Percentiles rank a stretch among this genome's conserved stretches.
Evolutionary conservation across 37 sponge, comb jelly and placozoan genomes (phyloP).

Genomic region (Diacarnus erythraeanus): DNA sequence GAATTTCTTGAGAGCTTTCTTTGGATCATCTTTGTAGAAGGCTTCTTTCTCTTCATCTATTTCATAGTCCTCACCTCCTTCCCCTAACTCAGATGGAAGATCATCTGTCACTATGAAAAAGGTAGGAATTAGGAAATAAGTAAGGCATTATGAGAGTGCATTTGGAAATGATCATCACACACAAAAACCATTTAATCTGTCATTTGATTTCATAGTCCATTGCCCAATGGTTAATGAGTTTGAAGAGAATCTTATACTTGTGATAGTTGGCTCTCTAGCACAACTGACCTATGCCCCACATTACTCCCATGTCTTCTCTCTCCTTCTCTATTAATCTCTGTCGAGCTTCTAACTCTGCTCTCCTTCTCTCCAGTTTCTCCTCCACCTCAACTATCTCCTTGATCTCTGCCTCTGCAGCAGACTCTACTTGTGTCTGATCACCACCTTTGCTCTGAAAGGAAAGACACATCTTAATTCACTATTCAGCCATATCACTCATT

Average conservation of each 20-base stretch:
- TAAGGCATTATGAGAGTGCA: not conserved
- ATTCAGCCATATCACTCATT: too few species aligned
- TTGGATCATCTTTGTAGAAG: constrained; percentile 89
- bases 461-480: too few species aligned
- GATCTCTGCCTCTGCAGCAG: constrained; percentile 42
- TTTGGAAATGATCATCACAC: not conserved
- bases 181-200: not conserved
- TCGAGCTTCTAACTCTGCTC: constrained; percentile 28
- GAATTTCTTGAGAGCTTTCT: constrained; percentile 82
- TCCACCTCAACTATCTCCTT: constrained; percentile 36
- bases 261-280: not conserved
- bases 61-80: constrained; percentile 38
- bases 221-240: not conserved
- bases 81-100: not conserved
- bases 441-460: not conserved
- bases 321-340: constrained; percentile 44
- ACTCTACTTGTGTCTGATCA: constrained; percentile 35
- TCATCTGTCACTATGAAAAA: constrained; percentile 49
- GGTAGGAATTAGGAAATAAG: not conserved
- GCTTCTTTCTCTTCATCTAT: constrained; percentile 81
- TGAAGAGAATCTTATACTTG: not conserved
- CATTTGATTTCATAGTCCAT: too few species aligned
- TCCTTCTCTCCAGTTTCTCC: constrained; percentile 11
- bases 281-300: constrained; percentile 86
- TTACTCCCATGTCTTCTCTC: constrained; percentile 62